Percentiles rank a stretch among this genome's conserved stretches.
Evolutionary conservation across 1,140 invertebrate genomes (phyloP).

Genomic region (Drosophila miranda): DNA sequence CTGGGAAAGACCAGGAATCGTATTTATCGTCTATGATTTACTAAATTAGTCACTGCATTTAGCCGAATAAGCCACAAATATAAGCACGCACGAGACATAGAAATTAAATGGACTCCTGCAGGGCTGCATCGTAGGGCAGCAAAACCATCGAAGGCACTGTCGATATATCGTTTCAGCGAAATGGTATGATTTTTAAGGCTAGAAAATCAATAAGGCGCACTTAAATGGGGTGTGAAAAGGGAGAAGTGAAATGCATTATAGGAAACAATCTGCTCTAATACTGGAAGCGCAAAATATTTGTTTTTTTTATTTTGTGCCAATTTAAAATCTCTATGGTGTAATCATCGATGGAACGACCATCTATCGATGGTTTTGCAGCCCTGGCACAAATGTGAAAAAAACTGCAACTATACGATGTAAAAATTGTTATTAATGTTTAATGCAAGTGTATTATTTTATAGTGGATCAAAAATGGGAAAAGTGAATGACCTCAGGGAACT

Average conservation of each 20-base stretch:
- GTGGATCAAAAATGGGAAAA: background rate
- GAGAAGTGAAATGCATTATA: too few relatives aligned
- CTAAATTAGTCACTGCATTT: slow-evolving; percentile 5
- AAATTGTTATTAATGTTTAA: slow-evolving; percentile 32
- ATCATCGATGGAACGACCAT: background rate
- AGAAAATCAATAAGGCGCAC: too few relatives aligned
- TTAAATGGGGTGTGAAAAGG: too few relatives aligned
- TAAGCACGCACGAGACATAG: slow-evolving; percentile 26
- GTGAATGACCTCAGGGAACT: background rate
- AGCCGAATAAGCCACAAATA: slow-evolving; percentile 6
- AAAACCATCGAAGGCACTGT: too few relatives aligned
- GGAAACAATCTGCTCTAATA: too few relatives aligned
- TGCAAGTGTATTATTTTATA: slow-evolving; percentile 6
- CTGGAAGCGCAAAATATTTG: too few relatives aligned
- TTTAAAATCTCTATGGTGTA: too few relatives aligned
- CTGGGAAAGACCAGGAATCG: background rate
- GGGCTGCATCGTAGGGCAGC: slow-evolving; percentile 52
- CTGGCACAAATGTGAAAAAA: slow-evolving; percentile 39
- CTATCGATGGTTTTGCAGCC: background rate
- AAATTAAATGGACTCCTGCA: slow-evolving; percentile 38
- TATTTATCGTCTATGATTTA: background rate
- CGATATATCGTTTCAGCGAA: too few relatives aligned
- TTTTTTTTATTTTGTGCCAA: too few relatives aligned
- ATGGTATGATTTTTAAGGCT: too few relatives aligned
- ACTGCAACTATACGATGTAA: slow-evolving; percentile 17